Conservation (phyloP, 2,888 invertebrate species). For the Ligdia adustata region DNA sequence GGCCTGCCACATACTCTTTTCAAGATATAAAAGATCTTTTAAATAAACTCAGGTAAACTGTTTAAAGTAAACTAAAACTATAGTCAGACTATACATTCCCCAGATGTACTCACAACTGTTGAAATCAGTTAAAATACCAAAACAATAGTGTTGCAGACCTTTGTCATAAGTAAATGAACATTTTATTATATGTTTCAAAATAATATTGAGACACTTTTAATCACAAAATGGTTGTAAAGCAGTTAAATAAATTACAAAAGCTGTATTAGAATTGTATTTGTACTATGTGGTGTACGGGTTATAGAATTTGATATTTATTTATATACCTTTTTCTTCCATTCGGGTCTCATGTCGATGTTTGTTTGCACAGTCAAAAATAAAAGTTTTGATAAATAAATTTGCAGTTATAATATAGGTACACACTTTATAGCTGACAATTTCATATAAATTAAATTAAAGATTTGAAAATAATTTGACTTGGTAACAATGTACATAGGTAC, state of each 20-base stretch:
- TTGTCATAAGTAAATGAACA: conserved; percentile 3
- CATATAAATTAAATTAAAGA: too few relatives aligned
- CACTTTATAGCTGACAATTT: too few relatives aligned
- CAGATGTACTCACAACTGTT: too few relatives aligned
- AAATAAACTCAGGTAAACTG: too few relatives aligned
- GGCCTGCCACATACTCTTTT: not conserved
- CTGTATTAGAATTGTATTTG: conserved; percentile 18
- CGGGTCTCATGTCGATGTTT: conserved; percentile 76
- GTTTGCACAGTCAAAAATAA: conserved; percentile 75
- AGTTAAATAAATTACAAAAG: conserved; percentile 25
- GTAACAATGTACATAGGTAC: too few relatives aligned
- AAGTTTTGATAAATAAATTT: conserved; percentile 37
- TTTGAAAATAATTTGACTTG: too few relatives aligned
- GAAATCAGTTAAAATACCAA: too few relatives aligned
- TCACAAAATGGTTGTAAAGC: conserved; percentile 5
- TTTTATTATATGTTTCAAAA: not conserved
- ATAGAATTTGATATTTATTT: conserved; percentile 22
- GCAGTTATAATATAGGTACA: too few relatives aligned
- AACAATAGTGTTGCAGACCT: not conserved
- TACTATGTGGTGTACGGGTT: conserved; percentile 21
- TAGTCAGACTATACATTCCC: too few relatives aligned
- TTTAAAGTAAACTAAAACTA: too few relatives aligned
- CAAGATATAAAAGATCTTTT: too few relatives aligned
- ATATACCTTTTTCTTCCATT: conserved; percentile 79
- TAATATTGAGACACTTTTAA: conserved; percentile 1